These are phyloP conservation scores for Cylas formicarius DNA, from an alignment of 1,140 invertebrate genomes.

Conservation along the genomic window DNA sequence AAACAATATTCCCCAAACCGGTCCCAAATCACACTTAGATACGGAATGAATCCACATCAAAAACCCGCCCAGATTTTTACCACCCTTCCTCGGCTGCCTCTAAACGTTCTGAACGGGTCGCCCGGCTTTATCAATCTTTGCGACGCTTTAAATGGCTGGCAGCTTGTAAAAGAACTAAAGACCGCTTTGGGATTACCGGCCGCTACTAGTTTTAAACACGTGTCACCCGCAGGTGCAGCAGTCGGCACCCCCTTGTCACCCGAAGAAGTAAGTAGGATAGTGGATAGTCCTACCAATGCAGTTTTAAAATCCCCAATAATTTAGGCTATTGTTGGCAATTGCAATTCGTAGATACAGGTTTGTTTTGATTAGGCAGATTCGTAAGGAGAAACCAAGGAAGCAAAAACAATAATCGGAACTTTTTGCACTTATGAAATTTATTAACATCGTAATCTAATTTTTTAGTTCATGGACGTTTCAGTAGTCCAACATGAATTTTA, in stretches of 20 bases:
- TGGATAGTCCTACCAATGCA: no score
- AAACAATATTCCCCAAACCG: conserved; percentile 73
- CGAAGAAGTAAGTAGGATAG: conserved; percentile 24
- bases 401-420: no score
- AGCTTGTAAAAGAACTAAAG: conserved; percentile 86
- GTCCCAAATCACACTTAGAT: conserved; percentile 78
- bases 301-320: no score
- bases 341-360: no score
- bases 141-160: conserved; percentile 96
- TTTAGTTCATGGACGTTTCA: no score
- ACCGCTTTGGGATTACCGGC: conserved; percentile 74
- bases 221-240: conserved; percentile 93
- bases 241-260: conserved; percentile 67
- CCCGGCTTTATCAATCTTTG: conserved; percentile 97
- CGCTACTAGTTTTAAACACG: conserved; percentile 96
- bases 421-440: no score
- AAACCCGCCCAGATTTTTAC: conserved; percentile 93
- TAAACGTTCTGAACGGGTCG: conserved; percentile 88
- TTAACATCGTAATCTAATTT: no score
- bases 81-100: conserved; percentile 69
- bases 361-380: no score
- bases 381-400: no score
- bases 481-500: no score
- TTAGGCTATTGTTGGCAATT: no score
- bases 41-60: conserved; percentile 98